Conservation (phyloP, 2,113 vertebrate genomes). For the Struthidea cinerea region DNA sequence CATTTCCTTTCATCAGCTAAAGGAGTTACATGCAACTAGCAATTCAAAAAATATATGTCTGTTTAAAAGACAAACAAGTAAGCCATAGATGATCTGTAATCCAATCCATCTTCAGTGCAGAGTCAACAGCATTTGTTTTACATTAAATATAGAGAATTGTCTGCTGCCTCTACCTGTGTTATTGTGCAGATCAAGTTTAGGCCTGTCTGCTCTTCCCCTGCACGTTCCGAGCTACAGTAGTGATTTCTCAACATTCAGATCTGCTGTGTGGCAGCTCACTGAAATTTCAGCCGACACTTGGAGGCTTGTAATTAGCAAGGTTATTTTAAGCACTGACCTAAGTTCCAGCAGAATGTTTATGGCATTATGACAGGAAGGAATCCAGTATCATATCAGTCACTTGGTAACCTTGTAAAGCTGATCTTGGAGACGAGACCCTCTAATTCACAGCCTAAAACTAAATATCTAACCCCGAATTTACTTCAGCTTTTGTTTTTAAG, state of each 20-base stretch:
- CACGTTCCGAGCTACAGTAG: constrained; percentile 42
- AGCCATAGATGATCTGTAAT: constrained; percentile 23
- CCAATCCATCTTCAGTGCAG: constrained; percentile 34
- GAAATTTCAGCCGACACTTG: constrained; percentile 74
- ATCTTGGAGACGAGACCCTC: not conserved
- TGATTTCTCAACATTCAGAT: constrained; percentile 53
- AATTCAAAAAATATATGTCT: constrained; percentile 20
- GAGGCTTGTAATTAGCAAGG: constrained; percentile 72
- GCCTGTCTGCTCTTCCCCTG: constrained; percentile 27
- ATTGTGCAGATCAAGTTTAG: constrained; percentile 34
- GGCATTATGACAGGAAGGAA: constrained; percentile 62
- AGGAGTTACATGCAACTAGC: not conserved
- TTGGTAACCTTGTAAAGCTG: constrained; percentile 62
- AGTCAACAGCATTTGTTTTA: constrained; percentile 38
- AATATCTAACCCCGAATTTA: not conserved
- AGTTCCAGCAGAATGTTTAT: constrained; percentile 74
- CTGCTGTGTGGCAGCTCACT: constrained; percentile 54
- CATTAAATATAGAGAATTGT: not conserved
- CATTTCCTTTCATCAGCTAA: not conserved
- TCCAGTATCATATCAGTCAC: constrained; percentile 57
- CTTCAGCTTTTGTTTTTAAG: not conserved
- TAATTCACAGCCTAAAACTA: not conserved
- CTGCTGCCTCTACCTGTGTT: constrained; percentile 27
- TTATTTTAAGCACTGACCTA: constrained; percentile 86
- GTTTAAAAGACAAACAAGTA: constrained; percentile 15